Evolutionary conservation across 2,797 vertebrate genomes (phyloP).

Genomic region (Buceros bicornis): DNA sequence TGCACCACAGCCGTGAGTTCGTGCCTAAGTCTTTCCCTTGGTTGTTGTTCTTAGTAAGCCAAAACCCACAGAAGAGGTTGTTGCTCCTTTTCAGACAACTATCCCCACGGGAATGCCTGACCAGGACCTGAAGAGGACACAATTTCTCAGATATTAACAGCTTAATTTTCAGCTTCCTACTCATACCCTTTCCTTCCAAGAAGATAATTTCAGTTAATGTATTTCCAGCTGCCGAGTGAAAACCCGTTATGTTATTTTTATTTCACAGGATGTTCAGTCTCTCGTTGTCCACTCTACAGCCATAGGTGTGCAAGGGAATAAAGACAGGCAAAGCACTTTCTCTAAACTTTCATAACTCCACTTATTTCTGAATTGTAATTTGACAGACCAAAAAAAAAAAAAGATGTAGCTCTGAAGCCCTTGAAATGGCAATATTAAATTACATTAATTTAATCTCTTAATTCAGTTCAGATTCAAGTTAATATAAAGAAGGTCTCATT

Average conservation of each 20-base stretch:
- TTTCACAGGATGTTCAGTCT: neutral
- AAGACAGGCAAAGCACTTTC: neutral
- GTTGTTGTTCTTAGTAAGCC: neutral
- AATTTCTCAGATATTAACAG: neutral
- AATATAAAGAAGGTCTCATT: neutral
- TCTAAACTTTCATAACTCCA: neutral
- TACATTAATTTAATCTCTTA: neutral
- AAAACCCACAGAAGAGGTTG: neutral
- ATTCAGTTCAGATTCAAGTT: neutral
- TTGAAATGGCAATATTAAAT: neutral
- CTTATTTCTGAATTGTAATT: neutral
- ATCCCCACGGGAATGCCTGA: neutral
- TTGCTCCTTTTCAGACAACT: neutral
- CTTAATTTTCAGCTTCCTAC: neutral
- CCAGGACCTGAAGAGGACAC: neutral
- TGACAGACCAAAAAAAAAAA: neutral
- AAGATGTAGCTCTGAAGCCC: neutral
- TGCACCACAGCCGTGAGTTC: neutral
- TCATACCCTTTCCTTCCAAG: neutral
- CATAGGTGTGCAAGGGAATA: neutral
- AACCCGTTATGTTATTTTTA: neutral
- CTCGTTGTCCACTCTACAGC: neutral
- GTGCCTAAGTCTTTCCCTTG: neutral
- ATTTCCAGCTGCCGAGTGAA: neutral
- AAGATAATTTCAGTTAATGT: neutral